Base-by-base conservation (phyloP, 1,140 invertebrate genomes). In the Calliopsis andreniformis region DNA sequence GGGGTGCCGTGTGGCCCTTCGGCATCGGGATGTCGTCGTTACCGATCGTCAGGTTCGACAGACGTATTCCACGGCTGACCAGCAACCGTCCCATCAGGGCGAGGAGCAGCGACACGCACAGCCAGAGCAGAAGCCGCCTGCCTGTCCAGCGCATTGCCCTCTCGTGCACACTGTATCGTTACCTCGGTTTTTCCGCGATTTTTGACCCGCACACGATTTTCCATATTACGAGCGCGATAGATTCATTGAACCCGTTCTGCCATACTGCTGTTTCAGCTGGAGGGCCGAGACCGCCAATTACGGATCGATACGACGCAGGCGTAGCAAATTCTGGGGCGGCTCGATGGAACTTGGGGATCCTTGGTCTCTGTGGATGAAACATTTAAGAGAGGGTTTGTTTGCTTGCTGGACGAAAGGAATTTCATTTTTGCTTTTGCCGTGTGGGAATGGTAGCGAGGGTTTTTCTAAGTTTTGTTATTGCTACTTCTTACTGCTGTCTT, bases 31-130 rank as follows among this genome's bases (percentile, higher is more conserved):
- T 8, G 80, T 88, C 32, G 89, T 76, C 63, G 85, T 87, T 72
- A 89, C 87, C 28, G 64, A 88, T 80, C 28, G 87, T 83, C 47
- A 91, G 72, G 59, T 89, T 73, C 55, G 77, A 49, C 45, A 80
- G 62, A 18, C 77, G 72, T 55, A 86, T 72, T 64, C 71, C 80
- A 20, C 82, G 78, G 28, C 79, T 72, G 35, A 83, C 73, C 20
- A 91, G 23, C 42, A 92, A 62, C 58, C 86, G 87, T 35, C 82
- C 64, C 20, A 84, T 67, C 12, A 89, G 12, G 1, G 86, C n/a
- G 3, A 85, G n/a, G 35, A 82, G 84, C 42, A 89, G 56, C 49
- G 72, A 62, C 3, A 87, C 58, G 7, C 43, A 30, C n/a, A 63
- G 23, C 58, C 88, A 83, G 7, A 85, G 42, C 25, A 90, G 32